Conservation (phyloP, 2,797 vertebrate species). For the Phoebastria nigripes region DNA sequence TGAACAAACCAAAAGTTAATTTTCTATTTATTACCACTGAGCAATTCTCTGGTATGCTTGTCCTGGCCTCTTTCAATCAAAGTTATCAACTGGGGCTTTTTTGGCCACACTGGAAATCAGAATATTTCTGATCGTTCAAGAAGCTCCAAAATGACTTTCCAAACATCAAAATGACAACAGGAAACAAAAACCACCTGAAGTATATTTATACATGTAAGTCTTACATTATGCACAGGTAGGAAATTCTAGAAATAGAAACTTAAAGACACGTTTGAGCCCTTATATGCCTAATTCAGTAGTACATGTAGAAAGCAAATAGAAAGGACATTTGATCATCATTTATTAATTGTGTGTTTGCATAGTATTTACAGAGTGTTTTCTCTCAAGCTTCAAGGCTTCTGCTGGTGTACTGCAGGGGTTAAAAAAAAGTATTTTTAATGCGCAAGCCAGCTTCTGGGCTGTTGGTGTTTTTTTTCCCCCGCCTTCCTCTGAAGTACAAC, state of each 20-base stretch:
- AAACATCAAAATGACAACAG: not conserved
- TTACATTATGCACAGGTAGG: not conserved
- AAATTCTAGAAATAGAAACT: not conserved
- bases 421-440: not conserved
- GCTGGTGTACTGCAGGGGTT: not conserved
- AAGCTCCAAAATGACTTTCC: not conserved
- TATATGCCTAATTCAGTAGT: not conserved
- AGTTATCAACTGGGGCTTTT: not conserved
- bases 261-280: not conserved
- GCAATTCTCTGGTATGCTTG: not conserved
- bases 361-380: not conserved
- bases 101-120: not conserved
- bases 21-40: not conserved
- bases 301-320: not conserved
- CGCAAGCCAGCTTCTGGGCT: not conserved
- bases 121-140: not conserved
- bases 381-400: not conserved
- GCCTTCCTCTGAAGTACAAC: not conserved
- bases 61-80: not conserved
- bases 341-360: not conserved
- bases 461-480: accelerated
- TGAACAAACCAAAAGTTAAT: constrained; percentile 22
- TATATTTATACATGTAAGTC: not conserved
- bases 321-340: not conserved
- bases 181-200: not conserved